phyloP scores from a whole-genome alignment of 2,888 invertebrate species.

The Cyrtodaria siliqua region DNA sequence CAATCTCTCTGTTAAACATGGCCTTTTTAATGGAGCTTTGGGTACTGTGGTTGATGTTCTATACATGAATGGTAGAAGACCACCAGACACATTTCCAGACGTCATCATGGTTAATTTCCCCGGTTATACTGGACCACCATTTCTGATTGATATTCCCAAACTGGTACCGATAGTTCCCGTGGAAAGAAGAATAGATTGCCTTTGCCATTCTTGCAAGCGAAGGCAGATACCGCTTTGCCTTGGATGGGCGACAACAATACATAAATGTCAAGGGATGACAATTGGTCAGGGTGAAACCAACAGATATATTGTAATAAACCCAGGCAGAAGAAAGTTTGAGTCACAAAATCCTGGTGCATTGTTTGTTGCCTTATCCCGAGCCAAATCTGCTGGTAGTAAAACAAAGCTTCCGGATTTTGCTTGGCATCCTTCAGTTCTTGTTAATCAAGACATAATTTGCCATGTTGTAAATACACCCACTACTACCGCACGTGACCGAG shows the following conservation, averaged over 20 bases:
- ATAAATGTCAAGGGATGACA: constrained; percentile 58
- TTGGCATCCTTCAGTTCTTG: constrained; percentile 51
- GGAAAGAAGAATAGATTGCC: constrained; percentile 51
- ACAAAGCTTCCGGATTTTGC: constrained; percentile 52
- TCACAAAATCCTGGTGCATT: constrained; percentile 55
- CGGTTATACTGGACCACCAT: constrained; percentile 51
- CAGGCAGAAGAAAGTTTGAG: constrained; percentile 51
- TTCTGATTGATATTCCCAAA: constrained; percentile 26
- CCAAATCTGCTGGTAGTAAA: constrained; percentile 47
- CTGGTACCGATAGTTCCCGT: constrained; percentile 58
- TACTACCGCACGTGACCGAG: neutral
- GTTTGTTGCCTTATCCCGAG: constrained; percentile 60
- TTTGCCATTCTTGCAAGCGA: constrained; percentile 39
- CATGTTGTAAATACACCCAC: neutral
- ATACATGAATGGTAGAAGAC: neutral
- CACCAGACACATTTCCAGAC: neutral
- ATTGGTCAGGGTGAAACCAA: constrained; percentile 40
- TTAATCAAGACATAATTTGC: constrained; percentile 55
- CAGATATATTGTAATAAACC: constrained; percentile 38
- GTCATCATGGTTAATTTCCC: constrained; percentile 59
- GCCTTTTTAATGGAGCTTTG: constrained; percentile 61
- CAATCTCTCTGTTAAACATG: constrained; percentile 43
- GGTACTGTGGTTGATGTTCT: constrained; percentile 47
- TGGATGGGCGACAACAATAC: constrained; percentile 55
- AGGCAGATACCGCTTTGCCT: constrained; percentile 61